Base-by-base conservation (phyloP, 2,888 invertebrate species). In the Hypercompe scribonia region DNA sequence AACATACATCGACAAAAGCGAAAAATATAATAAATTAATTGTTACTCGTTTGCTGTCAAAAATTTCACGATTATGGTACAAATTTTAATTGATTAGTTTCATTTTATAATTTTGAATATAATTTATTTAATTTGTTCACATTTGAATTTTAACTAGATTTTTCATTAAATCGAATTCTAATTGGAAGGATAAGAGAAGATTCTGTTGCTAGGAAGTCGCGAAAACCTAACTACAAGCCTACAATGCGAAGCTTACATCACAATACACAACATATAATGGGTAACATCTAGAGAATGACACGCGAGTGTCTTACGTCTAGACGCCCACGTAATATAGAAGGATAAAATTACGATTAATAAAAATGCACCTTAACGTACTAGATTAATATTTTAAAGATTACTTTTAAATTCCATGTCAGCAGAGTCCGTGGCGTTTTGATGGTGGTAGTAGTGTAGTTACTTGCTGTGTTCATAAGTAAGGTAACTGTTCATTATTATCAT, bases 171-270 rank as follows among this genome's bases (percentile, higher is more conserved):
- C 89, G 90, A 93, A 91, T 86, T 90, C 93, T 94, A 94, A 93
- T 87, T 95, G 95, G 95, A 95, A 95, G 95, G 90, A 91, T 88
- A 88, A 87, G 89, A 94, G 93, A 94, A 94, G 94, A 92, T 91
- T 92, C 89, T 87, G 91, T 94, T 93, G 90, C 91, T 94, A 94
- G 95, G 95, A 95, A 95, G 95, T 94, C 90, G 93, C 93, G 91
- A 90, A 89, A 92, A 92, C 94, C 95, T 94, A 94, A 91, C 95
- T 95, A 95, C 91, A 89, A 92, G 90, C 90, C 94, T 94, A 94
- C 91, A 80, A 86, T 87, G 93, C 93, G 87, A 94, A 94, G 94
- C 95, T 90, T 92, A 92, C 92, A 93, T 89, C 91, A 92, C 91
- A 86, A 92, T 90, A 92, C 92, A 94, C 94, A 94, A 95, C 94